Evolutionary conservation across 1,140 invertebrate genomes (phyloP), one percentile per base, ranked within the genome.

Genomic region (Nomia melanderi): DNA sequence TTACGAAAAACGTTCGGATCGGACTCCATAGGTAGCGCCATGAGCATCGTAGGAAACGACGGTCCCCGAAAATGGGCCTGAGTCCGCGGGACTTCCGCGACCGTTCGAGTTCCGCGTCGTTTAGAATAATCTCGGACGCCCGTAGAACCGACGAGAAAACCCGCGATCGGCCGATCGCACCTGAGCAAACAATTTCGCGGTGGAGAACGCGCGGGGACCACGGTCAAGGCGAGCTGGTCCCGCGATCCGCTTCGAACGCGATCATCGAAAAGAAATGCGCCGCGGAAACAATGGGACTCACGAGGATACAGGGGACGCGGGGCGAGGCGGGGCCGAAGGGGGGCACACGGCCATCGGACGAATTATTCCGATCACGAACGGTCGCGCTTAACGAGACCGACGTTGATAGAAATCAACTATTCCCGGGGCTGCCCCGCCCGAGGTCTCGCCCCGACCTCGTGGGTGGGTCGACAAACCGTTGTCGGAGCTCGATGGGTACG

Each of bases 401-500:
- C 47, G 47, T 17, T 50, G 47, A 50, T 50, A 17, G 47, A 50
- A 50, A 50, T 50, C 47, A 50, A 50, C 47, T n/a, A 50, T 50
- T 50, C 47, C 20, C 47, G 20, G 20, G 47, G n/a, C 17, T 50
- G 47, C 47, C 47, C 47, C 47, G 47, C 20, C 47, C 47, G 47
- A n/a, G 17, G n/a, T n/a, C n/a, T 50, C 47, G 47, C n/a, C 6
- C 0, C 47, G 47, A 50, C 47, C 47, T 50, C 47, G 47, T 50
- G 47, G 47, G 47, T 50, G 47, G 47, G 47, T 50, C 47, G 47
- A 50, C 47, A 50, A 50, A 50, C 47, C 47, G 47, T 50, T 50
- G 20, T n/a, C n/a, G n/a, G n/a, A n/a, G n/a, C n/a, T n/a, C n/a
- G n/a, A n/a, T n/a, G n/a, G n/a, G n/a, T n/a, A n/a, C n/a, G n/a